Evolutionary conservation across 2,113 vertebrate genomes (phyloP).

Genomic region (Calcarius ornatus): DNA sequence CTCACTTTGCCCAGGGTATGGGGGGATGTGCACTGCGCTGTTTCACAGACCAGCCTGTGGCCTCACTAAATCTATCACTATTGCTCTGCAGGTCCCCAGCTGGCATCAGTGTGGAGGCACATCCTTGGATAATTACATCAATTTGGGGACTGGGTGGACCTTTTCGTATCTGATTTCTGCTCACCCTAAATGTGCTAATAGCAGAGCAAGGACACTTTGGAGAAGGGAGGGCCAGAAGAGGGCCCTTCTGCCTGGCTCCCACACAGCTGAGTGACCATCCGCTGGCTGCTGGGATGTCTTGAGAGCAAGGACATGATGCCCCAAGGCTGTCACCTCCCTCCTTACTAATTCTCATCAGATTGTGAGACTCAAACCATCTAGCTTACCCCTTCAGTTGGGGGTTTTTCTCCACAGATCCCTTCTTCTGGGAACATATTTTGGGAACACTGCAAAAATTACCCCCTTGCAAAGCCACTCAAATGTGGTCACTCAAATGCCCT

Average conservation of each 20-base stretch:
- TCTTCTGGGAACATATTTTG: neutral
- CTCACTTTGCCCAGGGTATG: rapidly evolving
- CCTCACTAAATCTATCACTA: neutral
- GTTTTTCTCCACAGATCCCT: neutral
- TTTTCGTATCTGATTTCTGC: neutral
- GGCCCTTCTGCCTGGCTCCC: neutral
- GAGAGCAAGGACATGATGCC: neutral
- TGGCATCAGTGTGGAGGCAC: neutral
- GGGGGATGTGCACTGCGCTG: neutral
- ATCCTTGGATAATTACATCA: neutral
- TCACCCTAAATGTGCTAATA: neutral
- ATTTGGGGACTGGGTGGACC: neutral
- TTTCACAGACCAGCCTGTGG: rapidly evolving
- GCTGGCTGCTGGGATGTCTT: neutral
- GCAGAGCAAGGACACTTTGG: neutral
- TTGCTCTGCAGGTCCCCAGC: neutral
- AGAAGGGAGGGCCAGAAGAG: neutral
- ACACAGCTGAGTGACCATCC: rapidly evolving
- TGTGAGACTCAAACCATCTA: neutral
- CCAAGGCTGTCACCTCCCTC: neutral
- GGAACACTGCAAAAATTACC: neutral
- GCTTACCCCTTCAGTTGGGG: rapidly evolving
- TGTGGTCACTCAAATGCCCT: no score
- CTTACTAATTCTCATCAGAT: neutral
- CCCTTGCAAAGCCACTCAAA: neutral